Evolutionary conservation across 2,113 vertebrate species (phyloP), one percentile per base, ranked within the genome.

Genomic region (Bujurquina vittata): DNA sequence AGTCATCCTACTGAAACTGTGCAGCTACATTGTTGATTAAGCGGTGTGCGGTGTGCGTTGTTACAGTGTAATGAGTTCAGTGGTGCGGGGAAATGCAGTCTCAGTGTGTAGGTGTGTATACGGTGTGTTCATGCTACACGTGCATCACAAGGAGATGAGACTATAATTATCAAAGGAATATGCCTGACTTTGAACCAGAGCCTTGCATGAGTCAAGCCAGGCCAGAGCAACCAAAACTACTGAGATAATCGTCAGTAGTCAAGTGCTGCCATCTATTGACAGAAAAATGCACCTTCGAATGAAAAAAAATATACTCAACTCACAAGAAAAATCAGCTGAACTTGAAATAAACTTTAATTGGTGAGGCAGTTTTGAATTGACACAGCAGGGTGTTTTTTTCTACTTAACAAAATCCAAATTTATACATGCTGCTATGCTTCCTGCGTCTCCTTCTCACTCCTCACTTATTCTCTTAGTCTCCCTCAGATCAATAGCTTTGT

Each of bases 401-500:
- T 65, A 22, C 10, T 75, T 58, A 57, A 81, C 29, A 54, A 84
- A 76, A 76, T 54, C 31, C 59, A 49, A 20, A 84, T 56, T 60
- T 20, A 26, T 18, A 75, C 69, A 69, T 77, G 62, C 69, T 77
- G 33, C 43, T 46, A 20, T 43, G 20, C 74, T 77, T 58, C 57
- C 56, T 35, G 23, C 77, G 7, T 65, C 52, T 85, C 58, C 43
- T 18, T 55, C 61, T 67, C 55, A n/a, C 77, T 86, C 73, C 46
- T 62, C 62, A 40, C 55, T 69, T 61, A n/a, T 62, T 78, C 37
- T 46, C 73, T 81, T 65, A 9, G 54, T 26, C 61, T 60, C n/a
- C 11, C 40, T 74, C 52, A 59, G 81, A 93, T 94, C 94, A 91
- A 92, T 94, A 90, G 83, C 72, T 91, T 83, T 91, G 93, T 93